Conservation (phyloP, 2,888 invertebrate genomes). For the Pasiphila rectangulata region DNA sequence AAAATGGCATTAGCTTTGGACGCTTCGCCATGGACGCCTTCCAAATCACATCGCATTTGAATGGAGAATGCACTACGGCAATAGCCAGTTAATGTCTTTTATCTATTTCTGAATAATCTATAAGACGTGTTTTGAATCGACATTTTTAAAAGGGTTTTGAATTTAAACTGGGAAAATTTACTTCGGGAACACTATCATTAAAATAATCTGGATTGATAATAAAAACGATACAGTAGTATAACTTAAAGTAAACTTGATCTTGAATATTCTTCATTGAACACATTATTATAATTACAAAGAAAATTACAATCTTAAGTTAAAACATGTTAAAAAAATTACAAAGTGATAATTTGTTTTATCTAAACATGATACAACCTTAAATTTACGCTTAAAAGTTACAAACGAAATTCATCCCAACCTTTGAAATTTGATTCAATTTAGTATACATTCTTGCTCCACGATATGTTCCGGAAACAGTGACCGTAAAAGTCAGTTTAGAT, state of each 20-base stretch:
- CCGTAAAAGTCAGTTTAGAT: slow-evolving; percentile 43
- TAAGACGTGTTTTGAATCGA: slow-evolving; percentile 26
- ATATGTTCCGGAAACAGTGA: slow-evolving; percentile 39
- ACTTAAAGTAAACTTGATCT: too few species aligned
- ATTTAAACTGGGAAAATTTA: slow-evolving; percentile 4
- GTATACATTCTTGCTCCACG: slow-evolving; percentile 4
- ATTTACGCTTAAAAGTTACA: too few species aligned
- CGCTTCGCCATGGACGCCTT: slow-evolving; percentile 60
- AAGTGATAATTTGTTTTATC: too few species aligned
- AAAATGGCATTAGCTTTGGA: slow-evolving; percentile 53
- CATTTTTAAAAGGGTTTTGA: not conserved
- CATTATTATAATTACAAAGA: too few species aligned
- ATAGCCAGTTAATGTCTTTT: slow-evolving; percentile 61
- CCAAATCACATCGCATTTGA: slow-evolving; percentile 73
- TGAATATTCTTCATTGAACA: too few species aligned
- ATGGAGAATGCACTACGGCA: slow-evolving; percentile 60
- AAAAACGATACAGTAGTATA: too few species aligned
- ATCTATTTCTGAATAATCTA: slow-evolving; percentile 45
- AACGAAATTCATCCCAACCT: too few species aligned
- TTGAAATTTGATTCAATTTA: not conserved
- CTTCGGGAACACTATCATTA: too few species aligned
- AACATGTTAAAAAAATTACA: too few species aligned
- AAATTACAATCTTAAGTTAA: too few species aligned
- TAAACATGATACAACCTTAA: too few species aligned
- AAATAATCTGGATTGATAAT: too few species aligned